phyloP scores from a whole-genome alignment of 2,797 vertebrate genomes.

The Ataeniobius toweri region DNA sequence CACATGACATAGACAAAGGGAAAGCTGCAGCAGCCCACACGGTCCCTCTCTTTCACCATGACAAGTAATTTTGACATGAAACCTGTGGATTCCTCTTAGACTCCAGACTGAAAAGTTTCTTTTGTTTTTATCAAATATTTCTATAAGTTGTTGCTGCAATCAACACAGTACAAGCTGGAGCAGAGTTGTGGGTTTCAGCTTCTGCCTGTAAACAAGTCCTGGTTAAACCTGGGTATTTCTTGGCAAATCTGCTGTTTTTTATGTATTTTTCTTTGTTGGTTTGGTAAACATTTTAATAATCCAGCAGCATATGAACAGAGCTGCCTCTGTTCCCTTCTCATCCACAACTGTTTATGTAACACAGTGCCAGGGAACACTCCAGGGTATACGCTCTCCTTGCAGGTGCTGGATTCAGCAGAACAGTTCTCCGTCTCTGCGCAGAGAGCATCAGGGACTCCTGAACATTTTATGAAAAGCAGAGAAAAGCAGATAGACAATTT shows the following conservation, averaged over 20 bases:
- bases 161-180: background rate
- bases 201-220: background rate
- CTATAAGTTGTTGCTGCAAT: background rate
- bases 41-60: background rate
- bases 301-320: constrained; percentile 74
- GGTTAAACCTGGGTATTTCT: background rate
- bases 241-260: background rate
- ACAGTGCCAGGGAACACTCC: constrained; percentile 28
- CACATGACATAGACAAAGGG: background rate
- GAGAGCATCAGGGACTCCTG: constrained; percentile 23
- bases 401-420: constrained; percentile 71
- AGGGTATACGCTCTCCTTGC: constrained; percentile 44
- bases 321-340: constrained; percentile 68
- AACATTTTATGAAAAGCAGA: constrained; percentile 28
- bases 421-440: constrained; percentile 49
- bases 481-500: constrained; percentile 26
- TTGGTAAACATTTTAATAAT: constrained; percentile 78
- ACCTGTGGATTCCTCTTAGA: background rate
- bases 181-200: background rate
- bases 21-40: background rate
- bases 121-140: background rate
- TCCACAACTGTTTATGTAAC: constrained; percentile 72
- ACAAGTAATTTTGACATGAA: background rate
- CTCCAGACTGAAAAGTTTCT: background rate
- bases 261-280: constrained; percentile 57